These are phyloP conservation scores for Sipunculus nudus DNA, from an alignment of 2,888 invertebrate genomes.

Conservation along the genomic window DNA sequence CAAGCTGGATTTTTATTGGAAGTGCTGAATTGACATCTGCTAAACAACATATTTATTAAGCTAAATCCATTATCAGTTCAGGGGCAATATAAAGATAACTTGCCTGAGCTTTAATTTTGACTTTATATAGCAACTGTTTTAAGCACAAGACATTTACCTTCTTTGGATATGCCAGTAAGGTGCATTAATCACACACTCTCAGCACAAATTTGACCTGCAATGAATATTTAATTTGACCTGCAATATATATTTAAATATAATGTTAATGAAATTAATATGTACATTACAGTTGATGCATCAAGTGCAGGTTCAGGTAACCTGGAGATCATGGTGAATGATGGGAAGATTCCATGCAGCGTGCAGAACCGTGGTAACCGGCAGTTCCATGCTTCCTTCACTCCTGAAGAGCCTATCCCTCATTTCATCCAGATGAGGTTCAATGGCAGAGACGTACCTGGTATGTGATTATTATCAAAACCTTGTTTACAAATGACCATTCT, in stretches of 20 bases:
- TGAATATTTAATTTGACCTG: neutral
- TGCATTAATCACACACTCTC: no score
- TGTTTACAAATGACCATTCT: slow-evolving; percentile 5
- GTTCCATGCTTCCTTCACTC: slow-evolving; percentile 96
- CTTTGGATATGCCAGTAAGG: no score
- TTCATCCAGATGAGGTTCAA: slow-evolving; percentile 96
- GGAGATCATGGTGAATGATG: slow-evolving; percentile 98
- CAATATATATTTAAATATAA: slow-evolving; percentile 1
- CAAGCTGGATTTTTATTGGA: no score
- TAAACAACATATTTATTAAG: no score
- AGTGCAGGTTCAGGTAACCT: slow-evolving; percentile 98
- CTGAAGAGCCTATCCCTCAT: slow-evolving; percentile 88
- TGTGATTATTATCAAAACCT: neutral
- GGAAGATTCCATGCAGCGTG: slow-evolving; percentile 80
- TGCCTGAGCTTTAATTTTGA: no score
- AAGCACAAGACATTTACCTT: no score
- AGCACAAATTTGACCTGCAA: no score
- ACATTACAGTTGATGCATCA: slow-evolving; percentile 85
- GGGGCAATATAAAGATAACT: no score
- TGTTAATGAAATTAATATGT: neutral
- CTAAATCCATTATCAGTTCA: no score
- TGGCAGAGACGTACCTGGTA: slow-evolving; percentile 81
- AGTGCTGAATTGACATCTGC: no score
- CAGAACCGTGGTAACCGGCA: slow-evolving; percentile 81
- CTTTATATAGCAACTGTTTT: no score